Evolutionary conservation across 2,888 invertebrate species (phyloP).

Genomic region (Athalia cordata): DNA sequence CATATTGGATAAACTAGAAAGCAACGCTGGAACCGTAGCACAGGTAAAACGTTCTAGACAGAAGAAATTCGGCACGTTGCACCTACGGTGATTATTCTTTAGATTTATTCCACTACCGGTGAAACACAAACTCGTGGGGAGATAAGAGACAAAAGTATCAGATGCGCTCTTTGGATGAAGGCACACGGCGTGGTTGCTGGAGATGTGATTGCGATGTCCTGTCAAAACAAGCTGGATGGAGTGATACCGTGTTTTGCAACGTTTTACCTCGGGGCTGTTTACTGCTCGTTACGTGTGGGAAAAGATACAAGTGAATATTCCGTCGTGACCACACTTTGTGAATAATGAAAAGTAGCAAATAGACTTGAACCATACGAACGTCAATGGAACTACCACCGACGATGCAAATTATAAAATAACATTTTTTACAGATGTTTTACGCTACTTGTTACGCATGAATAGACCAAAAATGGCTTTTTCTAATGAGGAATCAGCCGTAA

Average conservation of each 20-base stretch:
- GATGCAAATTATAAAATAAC: neutral
- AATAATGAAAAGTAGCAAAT: no score
- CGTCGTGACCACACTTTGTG: no score
- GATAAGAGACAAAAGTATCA: conserved; percentile 57
- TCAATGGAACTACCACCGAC: no score
- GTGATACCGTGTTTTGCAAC: conserved; percentile 49
- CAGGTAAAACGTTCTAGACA: conserved; percentile 51
- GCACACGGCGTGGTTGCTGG: conserved; percentile 56
- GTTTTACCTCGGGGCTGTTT: conserved; percentile 47
- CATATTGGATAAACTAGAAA: conserved; percentile 52
- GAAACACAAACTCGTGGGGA: conserved; percentile 55
- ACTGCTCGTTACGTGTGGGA: conserved; percentile 42
- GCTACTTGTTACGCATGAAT: conserved; percentile 36
- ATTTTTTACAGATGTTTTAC: conserved; percentile 31
- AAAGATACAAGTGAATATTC: neutral
- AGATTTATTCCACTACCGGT: conserved; percentile 59
- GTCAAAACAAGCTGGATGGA: conserved; percentile 49
- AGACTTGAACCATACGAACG: no score
- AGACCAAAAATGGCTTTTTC: conserved; percentile 50
- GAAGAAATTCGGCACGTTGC: neutral
- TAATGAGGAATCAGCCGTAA: conserved; percentile 34
- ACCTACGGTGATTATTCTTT: neutral
- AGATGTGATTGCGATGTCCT: conserved; percentile 60
- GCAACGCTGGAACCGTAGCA: conserved; percentile 49
- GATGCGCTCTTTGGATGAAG: conserved; percentile 65